These are phyloP conservation scores for Baccha elongata DNA, from an alignment of 2,888 invertebrate species.

Conservation along the genomic window DNA sequence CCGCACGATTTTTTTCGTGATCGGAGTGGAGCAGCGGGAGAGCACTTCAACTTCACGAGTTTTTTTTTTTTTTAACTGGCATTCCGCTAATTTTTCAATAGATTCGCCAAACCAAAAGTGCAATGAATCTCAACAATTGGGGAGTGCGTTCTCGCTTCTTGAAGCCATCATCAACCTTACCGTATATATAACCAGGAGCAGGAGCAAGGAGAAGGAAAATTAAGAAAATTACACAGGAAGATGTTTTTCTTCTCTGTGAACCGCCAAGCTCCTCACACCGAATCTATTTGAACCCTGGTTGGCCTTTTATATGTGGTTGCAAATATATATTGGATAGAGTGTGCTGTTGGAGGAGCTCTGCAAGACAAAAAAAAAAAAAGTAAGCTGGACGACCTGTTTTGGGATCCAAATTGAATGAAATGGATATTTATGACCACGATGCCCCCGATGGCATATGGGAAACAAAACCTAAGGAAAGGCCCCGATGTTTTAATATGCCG, in stretches of 20 bases:
- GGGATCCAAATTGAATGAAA: conserved; percentile 70
- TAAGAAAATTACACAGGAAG: conserved; percentile 73
- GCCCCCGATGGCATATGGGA: conserved; percentile 63
- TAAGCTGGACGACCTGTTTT: conserved; percentile 65
- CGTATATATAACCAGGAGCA: background rate
- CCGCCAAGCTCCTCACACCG: conserved; percentile 58
- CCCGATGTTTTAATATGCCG: conserved; percentile 19
- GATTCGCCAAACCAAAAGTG: conserved; percentile 28
- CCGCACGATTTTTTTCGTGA: conserved; percentile 65
- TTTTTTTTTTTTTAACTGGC: conserved; percentile 64
- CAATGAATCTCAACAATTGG: conserved; percentile 56
- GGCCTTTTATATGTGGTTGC: conserved; percentile 50
- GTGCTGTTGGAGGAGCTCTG: conserved; percentile 10
- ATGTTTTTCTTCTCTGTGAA: conserved; percentile 52
- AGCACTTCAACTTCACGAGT: conserved; percentile 61
- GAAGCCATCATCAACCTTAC: background rate
- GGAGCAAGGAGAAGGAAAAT: conserved; percentile 51
- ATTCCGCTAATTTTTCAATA: conserved; percentile 72
- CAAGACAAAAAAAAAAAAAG: background rate
- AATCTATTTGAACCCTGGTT: conserved; percentile 71
- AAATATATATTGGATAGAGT: conserved; percentile 26
- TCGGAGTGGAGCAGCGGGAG: conserved; percentile 48
- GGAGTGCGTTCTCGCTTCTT: conserved; percentile 58
- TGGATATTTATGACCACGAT: conserved; percentile 67
- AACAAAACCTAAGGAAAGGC: conserved; percentile 33